phyloP scores from a whole-genome alignment of 1,140 invertebrate genomes.

The Panonychus citri region DNA sequence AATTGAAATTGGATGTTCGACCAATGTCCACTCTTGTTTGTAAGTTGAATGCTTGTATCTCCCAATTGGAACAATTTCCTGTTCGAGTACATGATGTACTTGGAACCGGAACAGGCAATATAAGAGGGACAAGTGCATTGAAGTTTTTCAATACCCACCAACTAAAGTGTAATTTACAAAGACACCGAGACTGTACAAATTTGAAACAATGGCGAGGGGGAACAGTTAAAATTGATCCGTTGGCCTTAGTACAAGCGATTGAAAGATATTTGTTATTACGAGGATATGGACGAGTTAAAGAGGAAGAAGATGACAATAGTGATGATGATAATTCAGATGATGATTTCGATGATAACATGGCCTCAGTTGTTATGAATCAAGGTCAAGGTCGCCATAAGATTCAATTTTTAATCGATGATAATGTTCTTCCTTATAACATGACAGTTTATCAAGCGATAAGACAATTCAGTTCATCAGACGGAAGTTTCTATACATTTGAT shows the following conservation, averaged over 20 bases:
- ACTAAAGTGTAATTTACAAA: conserved; percentile 83
- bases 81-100: conserved; percentile 83
- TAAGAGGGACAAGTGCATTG: conserved; percentile 58
- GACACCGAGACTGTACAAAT: conserved; percentile 79
- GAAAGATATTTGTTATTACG: conserved; percentile 36
- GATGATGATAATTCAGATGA: conserved; percentile 37
- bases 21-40: conserved; percentile 55
- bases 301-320: conserved; percentile 24
- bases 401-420: conserved; percentile 86
- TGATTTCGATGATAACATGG: conserved; percentile 67
- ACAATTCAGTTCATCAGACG: conserved; percentile 36
- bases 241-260: conserved; percentile 92
- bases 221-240: conserved; percentile 90
- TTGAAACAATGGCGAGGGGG: conserved; percentile 94
- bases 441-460: conserved; percentile 94
- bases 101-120: conserved; percentile 42
- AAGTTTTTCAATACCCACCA: conserved; percentile 98
- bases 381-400: conserved; percentile 64
- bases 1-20: conserved; percentile 24
- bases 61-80: conserved; percentile 91
- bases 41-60: conserved; percentile 84
- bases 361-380: conserved; percentile 61
- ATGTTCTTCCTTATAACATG: conserved; percentile 89
- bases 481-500: conserved; percentile 33
- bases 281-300: conserved; percentile 18